phyloP scores from a whole-genome alignment of 2,113 vertebrate genomes.

The Leptosomus discolor region DNA sequence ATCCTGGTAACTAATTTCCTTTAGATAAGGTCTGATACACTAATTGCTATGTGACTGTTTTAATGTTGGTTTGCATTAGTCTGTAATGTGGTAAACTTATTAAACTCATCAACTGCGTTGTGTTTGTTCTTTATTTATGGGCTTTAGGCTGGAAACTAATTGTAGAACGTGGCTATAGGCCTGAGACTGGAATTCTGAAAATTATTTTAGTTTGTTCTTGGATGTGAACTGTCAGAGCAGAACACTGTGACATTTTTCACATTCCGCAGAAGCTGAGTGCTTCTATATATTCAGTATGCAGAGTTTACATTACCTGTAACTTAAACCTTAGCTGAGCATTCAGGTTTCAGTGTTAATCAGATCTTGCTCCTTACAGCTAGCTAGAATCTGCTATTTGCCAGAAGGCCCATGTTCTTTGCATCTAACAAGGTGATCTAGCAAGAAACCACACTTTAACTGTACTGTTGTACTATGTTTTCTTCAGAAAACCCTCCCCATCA shows the following conservation, averaged over 20 bases:
- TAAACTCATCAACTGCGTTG: not conserved
- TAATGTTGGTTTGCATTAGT: not conserved
- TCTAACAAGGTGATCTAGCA: not conserved
- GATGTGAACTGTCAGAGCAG: not conserved
- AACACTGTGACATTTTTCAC: rapidly evolving
- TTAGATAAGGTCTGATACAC: not conserved
- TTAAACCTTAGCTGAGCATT: not conserved
- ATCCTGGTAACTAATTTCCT: not conserved
- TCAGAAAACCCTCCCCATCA: not conserved
- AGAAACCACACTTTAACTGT: not conserved
- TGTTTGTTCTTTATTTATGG: not conserved
- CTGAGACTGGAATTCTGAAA: not conserved
- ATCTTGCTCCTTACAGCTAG: not conserved
- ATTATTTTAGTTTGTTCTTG: not conserved
- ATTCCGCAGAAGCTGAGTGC: not conserved
- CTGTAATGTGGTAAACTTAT: not conserved
- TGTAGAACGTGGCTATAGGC: not conserved
- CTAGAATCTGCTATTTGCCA: not conserved
- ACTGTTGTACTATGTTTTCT: rapidly evolving
- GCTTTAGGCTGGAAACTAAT: not conserved
- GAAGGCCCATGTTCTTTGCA: not conserved
- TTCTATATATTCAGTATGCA: too few species aligned
- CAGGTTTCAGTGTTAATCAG: not conserved
- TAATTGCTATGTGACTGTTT: not conserved
- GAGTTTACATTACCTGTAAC: not conserved